Conservation (phyloP, 2,113 vertebrate genomes). For the Campylorhamphus procurvoides region DNA sequence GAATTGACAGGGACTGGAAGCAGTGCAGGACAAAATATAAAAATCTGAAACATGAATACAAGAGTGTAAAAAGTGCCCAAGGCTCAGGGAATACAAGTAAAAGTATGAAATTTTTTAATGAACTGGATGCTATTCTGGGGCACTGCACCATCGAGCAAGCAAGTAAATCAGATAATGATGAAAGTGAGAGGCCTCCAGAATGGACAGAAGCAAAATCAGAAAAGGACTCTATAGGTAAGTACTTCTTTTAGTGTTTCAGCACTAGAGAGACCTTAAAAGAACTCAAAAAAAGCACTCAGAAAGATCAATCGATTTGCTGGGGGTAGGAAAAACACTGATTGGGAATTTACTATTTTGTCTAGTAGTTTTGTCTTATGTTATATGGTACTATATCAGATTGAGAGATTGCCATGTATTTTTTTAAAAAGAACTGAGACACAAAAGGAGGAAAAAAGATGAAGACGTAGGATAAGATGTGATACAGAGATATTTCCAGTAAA, state of each 20-base stretch:
- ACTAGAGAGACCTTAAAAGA: neutral
- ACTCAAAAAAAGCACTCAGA: neutral
- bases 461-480: neutral
- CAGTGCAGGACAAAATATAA: slow-evolving; percentile 94
- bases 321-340: neutral
- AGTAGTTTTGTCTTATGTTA: neutral
- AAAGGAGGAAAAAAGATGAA: neutral
- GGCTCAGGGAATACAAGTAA: slow-evolving; percentile 75
- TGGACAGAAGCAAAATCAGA: slow-evolving; percentile 47
- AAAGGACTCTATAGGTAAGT: slow-evolving; percentile 63
- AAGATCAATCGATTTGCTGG: neutral
- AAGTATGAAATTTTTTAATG: slow-evolving; percentile 89
- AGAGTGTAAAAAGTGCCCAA: slow-evolving; percentile 80
- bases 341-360: neutral
- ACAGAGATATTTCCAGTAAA: neutral
- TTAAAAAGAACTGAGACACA: neutral
- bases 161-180: slow-evolving; percentile 53
- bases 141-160: slow-evolving; percentile 72
- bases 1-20: slow-evolving; percentile 90
- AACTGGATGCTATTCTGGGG: slow-evolving; percentile 87
- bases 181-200: slow-evolving; percentile 29
- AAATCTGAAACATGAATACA: slow-evolving; percentile 92
- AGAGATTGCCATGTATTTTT: neutral
- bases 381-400: neutral
- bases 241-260: neutral